A percentile compares a stretch with the other conserved stretches of the same genome.
Evolutionary conservation across 2,113 vertebrate species (phyloP).

Genomic region (Pachypanchax playfairii): DNA sequence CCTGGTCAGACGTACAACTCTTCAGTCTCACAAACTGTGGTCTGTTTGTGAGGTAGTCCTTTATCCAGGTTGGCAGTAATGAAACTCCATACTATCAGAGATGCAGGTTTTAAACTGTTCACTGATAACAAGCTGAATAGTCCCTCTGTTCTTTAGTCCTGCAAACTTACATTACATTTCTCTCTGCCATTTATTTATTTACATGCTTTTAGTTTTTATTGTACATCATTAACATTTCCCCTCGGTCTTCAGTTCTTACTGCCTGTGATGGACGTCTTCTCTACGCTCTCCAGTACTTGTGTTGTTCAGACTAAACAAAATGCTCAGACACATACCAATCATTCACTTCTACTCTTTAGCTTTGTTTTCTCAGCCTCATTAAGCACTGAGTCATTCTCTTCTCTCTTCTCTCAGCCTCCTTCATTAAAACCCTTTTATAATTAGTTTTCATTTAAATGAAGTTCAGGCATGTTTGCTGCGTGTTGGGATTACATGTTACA

Average conservation of each 20-base stretch:
- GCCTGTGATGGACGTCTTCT: conserved; percentile 38
- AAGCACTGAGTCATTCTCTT: conserved; percentile 9
- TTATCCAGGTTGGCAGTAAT: no score
- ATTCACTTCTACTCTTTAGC: conserved; percentile 22
- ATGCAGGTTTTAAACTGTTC: no score
- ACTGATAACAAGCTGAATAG: no score
- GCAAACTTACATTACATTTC: no score
- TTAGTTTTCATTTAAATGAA: conserved; percentile 14
- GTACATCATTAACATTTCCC: no score
- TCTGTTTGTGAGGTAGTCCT: no score
- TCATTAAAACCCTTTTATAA: conserved; percentile 20
- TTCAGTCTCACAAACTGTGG: no score
- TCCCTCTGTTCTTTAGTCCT: no score
- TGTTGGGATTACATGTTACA: conserved; percentile 11
- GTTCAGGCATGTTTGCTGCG: neutral
- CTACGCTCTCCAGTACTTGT: neutral
- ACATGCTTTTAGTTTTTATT: no score
- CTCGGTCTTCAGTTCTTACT: neutral
- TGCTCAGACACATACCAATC: conserved; percentile 7
- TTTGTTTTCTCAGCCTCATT: conserved; percentile 21
- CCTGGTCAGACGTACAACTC: no score
- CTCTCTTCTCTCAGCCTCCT: neutral
- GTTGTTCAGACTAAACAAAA: conserved; percentile 20
- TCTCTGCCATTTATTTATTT: no score
- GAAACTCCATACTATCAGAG: no score